A percentile compares a stretch with the other conserved stretches of the same genome.
These are phyloP conservation scores for Dryadula phaetusa DNA, from an alignment of 2,888 invertebrate genomes.

Conservation along the genomic window DNA sequence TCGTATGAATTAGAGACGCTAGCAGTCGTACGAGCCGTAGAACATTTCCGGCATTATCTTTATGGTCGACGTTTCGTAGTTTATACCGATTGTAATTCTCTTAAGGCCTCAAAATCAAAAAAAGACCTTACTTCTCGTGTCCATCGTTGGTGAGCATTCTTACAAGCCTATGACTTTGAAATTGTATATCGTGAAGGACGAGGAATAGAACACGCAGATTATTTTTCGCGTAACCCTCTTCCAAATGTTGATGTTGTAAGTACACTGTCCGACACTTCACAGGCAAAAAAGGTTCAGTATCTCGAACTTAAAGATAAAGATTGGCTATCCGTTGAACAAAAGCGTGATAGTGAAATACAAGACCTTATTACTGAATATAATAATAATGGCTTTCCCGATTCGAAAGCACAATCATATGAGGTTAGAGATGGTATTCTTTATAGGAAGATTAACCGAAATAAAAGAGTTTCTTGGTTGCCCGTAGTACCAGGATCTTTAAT, in stretches of 20 bases:
- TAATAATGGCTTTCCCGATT: slow-evolving; percentile 33
- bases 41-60: no score
- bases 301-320: no score
- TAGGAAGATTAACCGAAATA: no score
- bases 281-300: no score
- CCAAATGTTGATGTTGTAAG: no score
- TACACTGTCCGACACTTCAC: no score
- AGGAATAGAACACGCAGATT: no score
- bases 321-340: slow-evolving; percentile 51
- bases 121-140: no score
- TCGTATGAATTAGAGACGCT: no score
- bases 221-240: no score
- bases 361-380: slow-evolving; percentile 41
- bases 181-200: slow-evolving; percentile 47
- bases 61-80: slow-evolving; percentile 32
- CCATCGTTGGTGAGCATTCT: slow-evolving; percentile 52
- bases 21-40: no score
- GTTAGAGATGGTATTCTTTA: slow-evolving; percentile 48
- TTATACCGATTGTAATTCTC: slow-evolving; percentile 37
- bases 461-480: slow-evolving; percentile 46
- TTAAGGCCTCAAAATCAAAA: slow-evolving; percentile 43
- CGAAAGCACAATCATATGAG: slow-evolving; percentile 46
- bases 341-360: slow-evolving; percentile 37
- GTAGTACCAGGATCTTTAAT: slow-evolving; percentile 46
- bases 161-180: slow-evolving; percentile 46